These are phyloP conservation scores for Anodontia alba DNA, from an alignment of 2,888 invertebrate genomes.

Conservation along the genomic window DNA sequence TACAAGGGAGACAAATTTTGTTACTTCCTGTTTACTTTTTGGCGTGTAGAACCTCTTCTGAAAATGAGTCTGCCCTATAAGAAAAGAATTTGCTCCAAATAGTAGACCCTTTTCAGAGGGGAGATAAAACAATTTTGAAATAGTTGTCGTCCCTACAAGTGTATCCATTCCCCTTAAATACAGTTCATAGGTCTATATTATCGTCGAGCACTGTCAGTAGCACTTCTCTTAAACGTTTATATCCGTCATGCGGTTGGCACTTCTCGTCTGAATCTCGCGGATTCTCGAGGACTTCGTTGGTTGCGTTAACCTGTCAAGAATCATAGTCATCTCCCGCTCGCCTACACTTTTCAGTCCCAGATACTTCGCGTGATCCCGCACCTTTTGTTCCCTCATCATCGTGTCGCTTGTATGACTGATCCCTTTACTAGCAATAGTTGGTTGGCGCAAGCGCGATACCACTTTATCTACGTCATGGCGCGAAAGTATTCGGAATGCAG, in stretches of 20 bases:
- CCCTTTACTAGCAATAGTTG: slow-evolving; percentile 70
- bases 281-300: slow-evolving; percentile 73
- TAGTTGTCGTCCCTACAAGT: too few species aligned
- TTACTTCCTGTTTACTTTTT: too few species aligned
- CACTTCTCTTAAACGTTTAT: slow-evolving; percentile 2
- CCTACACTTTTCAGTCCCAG: slow-evolving; percentile 65
- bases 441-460: slow-evolving; percentile 63
- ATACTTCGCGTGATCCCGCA: slow-evolving; percentile 63
- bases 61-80: too few species aligned
- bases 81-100: too few species aligned
- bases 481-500: slow-evolving; percentile 75
- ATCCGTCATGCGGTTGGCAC: not conserved
- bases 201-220: too few species aligned
- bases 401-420: slow-evolving; percentile 64
- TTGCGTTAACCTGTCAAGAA: slow-evolving; percentile 64
- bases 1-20: too few species aligned
- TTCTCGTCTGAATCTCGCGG: slow-evolving; percentile 61
- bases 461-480: slow-evolving; percentile 70
- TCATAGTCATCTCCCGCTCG: slow-evolving; percentile 64
- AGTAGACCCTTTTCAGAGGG: too few species aligned
- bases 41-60: too few species aligned
- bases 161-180: too few species aligned
- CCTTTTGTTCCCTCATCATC: slow-evolving; percentile 53
- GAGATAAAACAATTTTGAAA: too few species aligned
- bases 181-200: too few species aligned